Percentiles rank a stretch among this genome's conserved stretches.
phyloP scores from a whole-genome alignment of 2,113 vertebrate genomes.

The Pseudonaja textilis region DNA sequence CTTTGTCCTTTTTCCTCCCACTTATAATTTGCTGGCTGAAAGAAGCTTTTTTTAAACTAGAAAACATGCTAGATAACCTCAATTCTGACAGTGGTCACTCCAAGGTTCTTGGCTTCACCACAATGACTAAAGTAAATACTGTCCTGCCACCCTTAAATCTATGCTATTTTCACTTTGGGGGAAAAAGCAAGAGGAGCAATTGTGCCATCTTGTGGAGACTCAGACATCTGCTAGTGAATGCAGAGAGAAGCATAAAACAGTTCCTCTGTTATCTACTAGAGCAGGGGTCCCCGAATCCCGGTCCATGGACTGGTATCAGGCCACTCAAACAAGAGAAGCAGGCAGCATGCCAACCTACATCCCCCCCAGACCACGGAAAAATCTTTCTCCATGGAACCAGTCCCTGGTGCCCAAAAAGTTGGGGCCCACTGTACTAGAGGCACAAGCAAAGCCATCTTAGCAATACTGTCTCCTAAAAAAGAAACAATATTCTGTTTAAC shows the following conservation, averaged over 20 bases:
- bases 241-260: not conserved
- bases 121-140: not conserved
- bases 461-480: not conserved
- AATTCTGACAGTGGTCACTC: not conserved
- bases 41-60: not conserved
- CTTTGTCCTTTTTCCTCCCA: not conserved
- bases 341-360: too few species aligned
- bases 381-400: too few species aligned
- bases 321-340: too few species aligned
- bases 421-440: not conserved
- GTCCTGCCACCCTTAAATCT: not conserved
- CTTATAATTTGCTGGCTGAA: not conserved
- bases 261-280: too few species aligned
- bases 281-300: not conserved
- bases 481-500: not conserved
- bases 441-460: not conserved
- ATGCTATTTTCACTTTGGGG: not conserved
- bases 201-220: constrained; percentile 7
- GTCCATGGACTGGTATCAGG: too few species aligned
- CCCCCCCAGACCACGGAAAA: too few species aligned
- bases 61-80: not conserved
- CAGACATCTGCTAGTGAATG: not conserved
- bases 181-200: not conserved
- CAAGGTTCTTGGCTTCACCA: not conserved
- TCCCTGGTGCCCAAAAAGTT: too few species aligned